These are phyloP conservation scores for Anolis apletophallus DNA, from an alignment of 2,797 vertebrate genomes.

Conservation along the genomic window DNA sequence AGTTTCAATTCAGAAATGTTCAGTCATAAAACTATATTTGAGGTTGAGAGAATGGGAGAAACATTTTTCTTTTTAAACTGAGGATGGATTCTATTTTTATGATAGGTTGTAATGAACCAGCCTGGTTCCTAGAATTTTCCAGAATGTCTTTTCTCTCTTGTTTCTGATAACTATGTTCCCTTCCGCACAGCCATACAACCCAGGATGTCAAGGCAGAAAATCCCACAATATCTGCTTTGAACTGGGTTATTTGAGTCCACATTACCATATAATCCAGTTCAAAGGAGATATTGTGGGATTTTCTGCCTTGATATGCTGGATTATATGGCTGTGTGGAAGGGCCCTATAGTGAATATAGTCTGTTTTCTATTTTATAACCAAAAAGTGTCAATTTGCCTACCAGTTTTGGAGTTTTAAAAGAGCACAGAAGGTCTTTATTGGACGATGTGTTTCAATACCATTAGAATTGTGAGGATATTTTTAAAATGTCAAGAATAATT, in stretches of 20 bases:
- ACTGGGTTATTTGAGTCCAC: too few relatives aligned
- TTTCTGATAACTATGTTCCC: constrained; percentile 2
- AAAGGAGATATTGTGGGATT: too few relatives aligned
- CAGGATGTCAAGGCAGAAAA: too few relatives aligned
- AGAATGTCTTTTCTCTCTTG: constrained; percentile 49
- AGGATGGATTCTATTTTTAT: constrained; percentile 66
- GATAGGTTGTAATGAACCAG: constrained; percentile 60
- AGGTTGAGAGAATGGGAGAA: constrained; percentile 52
- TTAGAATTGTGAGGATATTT: background rate
- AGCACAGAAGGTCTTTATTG: background rate
- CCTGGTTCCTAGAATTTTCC: constrained; percentile 51
- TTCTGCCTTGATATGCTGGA: too few relatives aligned
- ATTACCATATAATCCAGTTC: too few relatives aligned
- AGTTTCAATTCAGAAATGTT: constrained; percentile 80
- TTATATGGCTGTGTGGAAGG: too few relatives aligned
- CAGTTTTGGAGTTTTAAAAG: constrained; percentile 23
- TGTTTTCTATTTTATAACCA: constrained; percentile 37
- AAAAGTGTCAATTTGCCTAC: constrained; percentile 33
- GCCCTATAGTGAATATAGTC: background rate
- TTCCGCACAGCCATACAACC: too few relatives aligned
- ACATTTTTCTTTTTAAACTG: constrained; percentile 69
- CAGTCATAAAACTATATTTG: constrained; percentile 77
- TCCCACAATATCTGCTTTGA: too few relatives aligned
- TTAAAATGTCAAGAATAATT: background rate
- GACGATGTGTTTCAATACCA: background rate